A percentile compares a stretch with the other conserved stretches of the same genome.
These are phyloP conservation scores for Papilio gigon DNA, from an alignment of 2,888 invertebrate genomes.

Conservation along the genomic window DNA sequence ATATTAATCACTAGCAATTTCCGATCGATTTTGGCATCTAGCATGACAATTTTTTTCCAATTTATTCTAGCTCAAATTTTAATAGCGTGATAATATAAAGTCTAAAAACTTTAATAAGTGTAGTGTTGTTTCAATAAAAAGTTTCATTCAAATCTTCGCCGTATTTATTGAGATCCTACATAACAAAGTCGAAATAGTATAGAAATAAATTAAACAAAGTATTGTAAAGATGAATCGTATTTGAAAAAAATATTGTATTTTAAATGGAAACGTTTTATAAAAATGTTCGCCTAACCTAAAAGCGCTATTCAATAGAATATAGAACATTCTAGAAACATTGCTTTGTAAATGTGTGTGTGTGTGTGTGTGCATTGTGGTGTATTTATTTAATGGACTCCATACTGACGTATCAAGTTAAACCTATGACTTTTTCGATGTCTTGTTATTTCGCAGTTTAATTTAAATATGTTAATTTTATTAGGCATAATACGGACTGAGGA, in stretches of 20 bases:
- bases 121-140: too few species aligned
- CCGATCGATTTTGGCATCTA: too few species aligned
- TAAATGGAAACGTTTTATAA: not conserved
- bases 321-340: not conserved
- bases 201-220: constrained; percentile 3
- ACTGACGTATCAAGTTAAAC: constrained; percentile 65
- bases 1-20: not conserved
- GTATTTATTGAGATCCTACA: too few species aligned
- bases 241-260: too few species aligned
- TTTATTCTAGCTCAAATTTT: too few species aligned
- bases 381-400: constrained; percentile 45
- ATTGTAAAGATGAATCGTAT: too few species aligned
- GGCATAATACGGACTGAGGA: constrained; percentile 80
- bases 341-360: constrained; percentile 32
- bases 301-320: not conserved
- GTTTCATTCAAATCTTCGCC: too few species aligned
- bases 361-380: constrained; percentile 24
- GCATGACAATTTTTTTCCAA: too few species aligned
- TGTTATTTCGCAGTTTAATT: constrained; percentile 82
- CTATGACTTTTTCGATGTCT: constrained; percentile 73
- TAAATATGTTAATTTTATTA: constrained; percentile 83
- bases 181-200: too few species aligned
- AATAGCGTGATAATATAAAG: too few species aligned
- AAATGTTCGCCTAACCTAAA: not conserved
- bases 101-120: too few species aligned